Evolutionary conservation across 2,888 invertebrate species (phyloP).

Genomic region (Ariolimax columbianus): DNA sequence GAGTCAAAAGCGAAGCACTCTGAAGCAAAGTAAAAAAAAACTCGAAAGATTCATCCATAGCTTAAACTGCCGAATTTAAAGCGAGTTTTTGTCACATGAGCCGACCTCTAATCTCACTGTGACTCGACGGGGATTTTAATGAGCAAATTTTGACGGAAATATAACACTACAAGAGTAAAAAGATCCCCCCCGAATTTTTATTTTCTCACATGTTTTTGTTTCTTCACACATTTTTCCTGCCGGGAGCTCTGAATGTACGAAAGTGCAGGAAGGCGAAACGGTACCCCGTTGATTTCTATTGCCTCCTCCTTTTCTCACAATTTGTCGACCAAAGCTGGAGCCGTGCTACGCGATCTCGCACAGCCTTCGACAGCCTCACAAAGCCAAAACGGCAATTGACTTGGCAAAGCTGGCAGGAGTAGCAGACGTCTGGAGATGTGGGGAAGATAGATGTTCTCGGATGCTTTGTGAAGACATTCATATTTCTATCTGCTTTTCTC

Average conservation of each 20-base stretch:
- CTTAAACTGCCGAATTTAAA: constrained; percentile 17
- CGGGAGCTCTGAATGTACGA: not conserved
- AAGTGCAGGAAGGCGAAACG: constrained; percentile 22
- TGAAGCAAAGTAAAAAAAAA: not conserved
- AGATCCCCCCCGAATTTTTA: not conserved
- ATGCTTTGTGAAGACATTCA: too few species aligned
- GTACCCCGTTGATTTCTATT: constrained; percentile 8
- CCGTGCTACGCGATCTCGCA: not conserved
- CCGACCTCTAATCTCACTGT: not conserved
- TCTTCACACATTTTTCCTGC: not conserved
- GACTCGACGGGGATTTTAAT: constrained; percentile 26
- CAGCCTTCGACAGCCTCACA: not conserved
- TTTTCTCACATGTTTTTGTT: not conserved
- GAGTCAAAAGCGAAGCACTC: not conserved
- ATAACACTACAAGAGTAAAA: constrained; percentile 12
- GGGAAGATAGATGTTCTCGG: constrained; percentile 1
- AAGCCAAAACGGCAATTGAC: constrained; percentile 32
- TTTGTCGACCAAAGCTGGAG: not conserved
- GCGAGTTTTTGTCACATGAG: constrained; percentile 6
- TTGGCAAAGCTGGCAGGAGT: not conserved
- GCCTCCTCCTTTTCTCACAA: constrained; percentile 1
- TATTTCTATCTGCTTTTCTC: not conserved
- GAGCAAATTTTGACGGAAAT: constrained; percentile 28
- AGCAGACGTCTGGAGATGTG: not conserved
- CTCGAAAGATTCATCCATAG: not conserved